Percentiles rank a stretch among this genome's conserved stretches.
phyloP scores from a whole-genome alignment of 30 jellyfish, hydroid and myxozoan genomes.

The Catostylus mosaicus region DNA sequence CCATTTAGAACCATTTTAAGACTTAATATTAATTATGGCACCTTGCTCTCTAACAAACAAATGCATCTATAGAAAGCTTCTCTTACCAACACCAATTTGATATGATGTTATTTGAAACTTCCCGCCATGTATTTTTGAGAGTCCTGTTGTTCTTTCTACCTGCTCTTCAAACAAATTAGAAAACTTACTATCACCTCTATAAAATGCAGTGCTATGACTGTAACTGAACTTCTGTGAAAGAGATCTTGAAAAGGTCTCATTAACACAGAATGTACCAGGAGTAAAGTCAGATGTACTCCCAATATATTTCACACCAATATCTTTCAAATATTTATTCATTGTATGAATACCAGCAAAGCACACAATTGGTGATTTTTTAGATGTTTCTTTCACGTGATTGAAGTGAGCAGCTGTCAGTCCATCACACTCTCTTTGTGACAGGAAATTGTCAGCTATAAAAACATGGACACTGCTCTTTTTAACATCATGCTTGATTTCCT shows the following conservation, averaged over 20 bases:
- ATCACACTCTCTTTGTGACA: constrained; percentile 75
- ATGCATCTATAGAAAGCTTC: constrained; percentile 8
- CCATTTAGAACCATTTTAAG: too few relatives aligned
- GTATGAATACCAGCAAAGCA: constrained; percentile 80
- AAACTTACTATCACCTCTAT: constrained; percentile 85
- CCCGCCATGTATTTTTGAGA: constrained; percentile 80
- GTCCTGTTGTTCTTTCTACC: constrained; percentile 67
- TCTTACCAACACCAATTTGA: constrained; percentile 71
- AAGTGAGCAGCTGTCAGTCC: constrained; percentile 78
- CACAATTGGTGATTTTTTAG: constrained; percentile 65
- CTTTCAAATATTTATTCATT: constrained; percentile 65
- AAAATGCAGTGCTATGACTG: constrained; percentile 90
- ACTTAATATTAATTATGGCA: too few relatives aligned
- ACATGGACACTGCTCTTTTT: constrained; percentile 74
- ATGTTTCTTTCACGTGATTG: constrained; percentile 44
- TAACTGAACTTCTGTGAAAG: constrained; percentile 50
- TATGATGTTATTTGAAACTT: constrained; percentile 91
- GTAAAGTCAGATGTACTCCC: constrained; percentile 57
- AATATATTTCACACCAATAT: constrained; percentile 25
- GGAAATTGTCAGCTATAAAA: constrained; percentile 72
- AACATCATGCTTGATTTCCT: constrained; percentile 40
- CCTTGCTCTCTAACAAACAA: too few relatives aligned
- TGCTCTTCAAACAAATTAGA: constrained; percentile 61
- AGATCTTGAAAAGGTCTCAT: constrained; percentile 63
- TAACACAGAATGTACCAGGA: constrained; percentile 72